Conservation (phyloP, 1,140 invertebrate species). For the Lethrus apterus region DNA sequence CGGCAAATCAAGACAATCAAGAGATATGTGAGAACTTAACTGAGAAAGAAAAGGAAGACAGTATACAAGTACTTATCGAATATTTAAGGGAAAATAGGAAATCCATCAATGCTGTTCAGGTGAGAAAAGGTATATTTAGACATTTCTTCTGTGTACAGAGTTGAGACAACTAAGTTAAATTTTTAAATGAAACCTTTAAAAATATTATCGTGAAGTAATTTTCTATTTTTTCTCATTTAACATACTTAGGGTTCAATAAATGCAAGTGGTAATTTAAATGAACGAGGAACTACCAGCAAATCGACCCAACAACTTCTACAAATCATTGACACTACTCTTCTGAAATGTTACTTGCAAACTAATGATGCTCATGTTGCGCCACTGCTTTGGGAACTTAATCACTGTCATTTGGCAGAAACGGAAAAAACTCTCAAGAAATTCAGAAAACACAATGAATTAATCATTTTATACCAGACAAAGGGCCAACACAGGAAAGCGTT, state of each 20-base stretch:
- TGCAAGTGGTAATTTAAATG: conserved; percentile 37
- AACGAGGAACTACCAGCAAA: conserved; percentile 30
- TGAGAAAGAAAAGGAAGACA: conserved; percentile 79
- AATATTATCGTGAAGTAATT: too few species aligned
- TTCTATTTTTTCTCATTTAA: too few species aligned
- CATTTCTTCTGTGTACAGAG: too few species aligned
- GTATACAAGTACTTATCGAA: conserved; percentile 79
- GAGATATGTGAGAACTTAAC: conserved; percentile 55
- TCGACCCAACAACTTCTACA: conserved; percentile 62
- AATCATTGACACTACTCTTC: conserved; percentile 91
- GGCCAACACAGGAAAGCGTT: conserved; percentile 87
- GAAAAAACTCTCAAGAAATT: conserved; percentile 81
- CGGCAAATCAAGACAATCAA: conserved; percentile 46
- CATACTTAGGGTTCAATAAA: conserved; percentile 24
- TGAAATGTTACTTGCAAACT: conserved; percentile 95
- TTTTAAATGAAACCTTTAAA: too few species aligned
- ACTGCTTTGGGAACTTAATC: conserved; percentile 84
- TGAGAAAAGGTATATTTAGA: too few species aligned
- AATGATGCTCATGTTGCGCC: conserved; percentile 91
- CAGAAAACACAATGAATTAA: conserved; percentile 86
- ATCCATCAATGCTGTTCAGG: conserved; percentile 22
- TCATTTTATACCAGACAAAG: conserved; percentile 93
- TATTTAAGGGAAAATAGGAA: conserved; percentile 73
- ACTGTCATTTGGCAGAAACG: conserved; percentile 90
- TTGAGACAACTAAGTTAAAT: too few species aligned